phyloP scores from a whole-genome alignment of 1,140 invertebrate species.

The Reticulitermes speratus region DNA sequence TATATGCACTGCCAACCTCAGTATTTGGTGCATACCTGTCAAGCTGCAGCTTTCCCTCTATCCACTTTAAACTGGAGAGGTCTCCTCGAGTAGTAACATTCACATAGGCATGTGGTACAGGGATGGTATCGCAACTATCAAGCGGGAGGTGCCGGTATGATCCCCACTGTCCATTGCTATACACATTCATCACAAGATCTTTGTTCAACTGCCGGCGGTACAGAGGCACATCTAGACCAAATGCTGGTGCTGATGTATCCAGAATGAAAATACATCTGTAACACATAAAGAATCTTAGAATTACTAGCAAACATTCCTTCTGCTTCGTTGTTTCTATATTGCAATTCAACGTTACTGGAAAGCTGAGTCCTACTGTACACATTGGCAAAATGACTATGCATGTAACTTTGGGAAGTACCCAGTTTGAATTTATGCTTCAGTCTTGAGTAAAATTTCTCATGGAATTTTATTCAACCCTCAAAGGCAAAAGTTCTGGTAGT shows the following conservation, averaged over 20 bases:
- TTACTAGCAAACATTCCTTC: no score
- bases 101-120: conserved; percentile 68
- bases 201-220: conserved; percentile 64
- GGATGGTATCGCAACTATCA: conserved; percentile 47
- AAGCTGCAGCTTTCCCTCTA: conserved; percentile 58
- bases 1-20: no score
- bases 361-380: no score
- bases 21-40: neutral
- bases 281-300: no score
- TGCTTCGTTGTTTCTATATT: no score
- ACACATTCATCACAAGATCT: conserved; percentile 78
- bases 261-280: conserved; percentile 35
- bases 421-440: no score
- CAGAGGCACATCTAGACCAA: conserved; percentile 64
- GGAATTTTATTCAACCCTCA: no score
- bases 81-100: conserved; percentile 81
- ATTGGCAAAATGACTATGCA: no score
- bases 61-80: conserved; percentile 81
- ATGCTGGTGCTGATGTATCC: conserved; percentile 52
- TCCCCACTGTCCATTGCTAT: conserved; percentile 73
- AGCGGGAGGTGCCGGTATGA: conserved; percentile 71
- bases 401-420: no score
- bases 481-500: no score
- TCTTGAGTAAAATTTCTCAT: no score
- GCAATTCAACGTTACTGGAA: no score